Percentiles rank a stretch among this genome's conserved stretches.
Conservation (phyloP, 1,140 invertebrate species). For the Anoplophora glabripennis region DNA sequence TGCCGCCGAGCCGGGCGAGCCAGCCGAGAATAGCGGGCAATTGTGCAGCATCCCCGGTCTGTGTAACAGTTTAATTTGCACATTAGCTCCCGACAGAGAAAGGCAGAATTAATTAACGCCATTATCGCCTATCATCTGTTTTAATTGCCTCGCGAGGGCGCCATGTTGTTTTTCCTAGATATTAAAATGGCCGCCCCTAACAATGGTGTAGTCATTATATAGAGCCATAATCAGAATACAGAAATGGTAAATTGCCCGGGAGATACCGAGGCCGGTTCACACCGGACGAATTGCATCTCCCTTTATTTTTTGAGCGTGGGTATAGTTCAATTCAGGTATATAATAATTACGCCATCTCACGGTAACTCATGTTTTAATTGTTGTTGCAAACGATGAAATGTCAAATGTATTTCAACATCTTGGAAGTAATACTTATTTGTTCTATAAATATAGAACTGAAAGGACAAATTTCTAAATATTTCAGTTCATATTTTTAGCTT, state of each 20-base stretch:
- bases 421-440: no score
- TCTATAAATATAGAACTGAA: no score
- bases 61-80: conserved; percentile 52
- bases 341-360: no score
- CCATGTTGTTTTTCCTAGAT: conserved; percentile 50
- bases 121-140: conserved; percentile 53
- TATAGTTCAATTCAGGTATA: no score
- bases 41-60: conserved; percentile 45
- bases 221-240: conserved; percentile 47
- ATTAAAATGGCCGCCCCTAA: conserved; percentile 50
- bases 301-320: neutral
- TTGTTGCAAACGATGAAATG: no score
- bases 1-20: neutral
- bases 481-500: no score
- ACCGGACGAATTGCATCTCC: conserved; percentile 25
- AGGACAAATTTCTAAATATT: no score
- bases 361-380: no score
- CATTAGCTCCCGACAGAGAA: conserved; percentile 49
- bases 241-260: conserved; percentile 50
- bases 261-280: conserved; percentile 45
- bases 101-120: conserved; percentile 52
- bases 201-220: conserved; percentile 47
- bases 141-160: conserved; percentile 49
- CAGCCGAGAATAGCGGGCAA: conserved; percentile 30
- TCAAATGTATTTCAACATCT: no score